These are phyloP conservation scores for Hipparchia sbordonii DNA, from an alignment of 2,888 invertebrate genomes.

Conservation along the genomic window DNA sequence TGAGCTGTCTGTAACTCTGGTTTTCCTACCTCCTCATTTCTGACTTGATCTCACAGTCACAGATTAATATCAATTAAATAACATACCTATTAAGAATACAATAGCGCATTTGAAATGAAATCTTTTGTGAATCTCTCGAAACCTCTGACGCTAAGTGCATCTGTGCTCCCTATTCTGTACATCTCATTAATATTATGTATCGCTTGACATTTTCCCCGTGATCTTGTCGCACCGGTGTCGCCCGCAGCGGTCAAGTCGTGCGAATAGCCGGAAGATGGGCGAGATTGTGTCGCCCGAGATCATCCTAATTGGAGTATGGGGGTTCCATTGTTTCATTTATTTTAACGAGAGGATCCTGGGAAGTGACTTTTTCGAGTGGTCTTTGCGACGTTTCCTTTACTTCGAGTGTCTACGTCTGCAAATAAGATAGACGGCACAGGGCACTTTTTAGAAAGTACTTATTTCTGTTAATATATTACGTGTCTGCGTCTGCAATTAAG, in stretches of 20 bases:
- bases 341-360: slow-evolving; percentile 12
- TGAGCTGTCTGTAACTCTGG: too few species aligned
- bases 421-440: neutral
- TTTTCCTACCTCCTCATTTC: too few species aligned
- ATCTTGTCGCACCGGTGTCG: slow-evolving; percentile 30
- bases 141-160: neutral
- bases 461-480: too few species aligned
- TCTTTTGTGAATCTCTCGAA: slow-evolving; percentile 12
- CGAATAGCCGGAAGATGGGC: slow-evolving; percentile 27
- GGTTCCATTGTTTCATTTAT: slow-evolving; percentile 23
- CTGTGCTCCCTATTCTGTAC: slow-evolving; percentile 10
- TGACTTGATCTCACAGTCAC: neutral
- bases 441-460: neutral
- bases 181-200: slow-evolving; percentile 22
- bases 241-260: slow-evolving; percentile 31
- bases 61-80: neutral
- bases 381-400: neutral
- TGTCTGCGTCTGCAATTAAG: too few species aligned
- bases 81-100: neutral
- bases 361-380: slow-evolving; percentile 1
- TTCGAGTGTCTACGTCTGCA: neutral
- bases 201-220: slow-evolving; percentile 29
- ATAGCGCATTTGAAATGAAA: slow-evolving; percentile 13
- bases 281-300: slow-evolving; percentile 25
- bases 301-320: slow-evolving; percentile 32